Conservation (phyloP, 1,140 invertebrate species). For the Drosophila busckii region DNA sequence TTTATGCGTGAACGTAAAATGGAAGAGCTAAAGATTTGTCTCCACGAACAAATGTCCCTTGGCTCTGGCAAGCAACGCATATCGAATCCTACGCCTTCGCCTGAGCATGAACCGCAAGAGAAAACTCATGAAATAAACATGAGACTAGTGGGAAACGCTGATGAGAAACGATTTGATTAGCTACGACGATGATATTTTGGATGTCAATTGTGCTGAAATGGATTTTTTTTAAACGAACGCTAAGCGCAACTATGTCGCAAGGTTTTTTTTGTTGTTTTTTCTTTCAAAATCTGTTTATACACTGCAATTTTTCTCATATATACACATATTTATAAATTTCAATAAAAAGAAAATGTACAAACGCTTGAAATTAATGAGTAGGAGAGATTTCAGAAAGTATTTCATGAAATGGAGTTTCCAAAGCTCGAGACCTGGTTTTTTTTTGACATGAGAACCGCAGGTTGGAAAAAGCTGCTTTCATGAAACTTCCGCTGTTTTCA, state of each 20-base stretch:
- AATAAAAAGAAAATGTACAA: no score
- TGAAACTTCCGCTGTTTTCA: no score
- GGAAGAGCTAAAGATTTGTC: constrained; percentile 82
- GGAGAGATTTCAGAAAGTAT: no score
- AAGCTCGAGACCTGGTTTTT: no score
- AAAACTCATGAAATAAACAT: constrained; percentile 81
- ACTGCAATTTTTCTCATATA: constrained; percentile 30
- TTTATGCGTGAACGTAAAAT: constrained; percentile 82
- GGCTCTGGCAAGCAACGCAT: constrained; percentile 81
- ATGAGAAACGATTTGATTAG: constrained; percentile 68
- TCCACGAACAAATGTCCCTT: constrained; percentile 80
- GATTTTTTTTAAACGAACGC: constrained; percentile 83
- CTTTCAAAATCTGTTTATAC: constrained; percentile 20
- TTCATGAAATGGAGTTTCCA: no score
- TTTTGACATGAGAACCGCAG: no score
- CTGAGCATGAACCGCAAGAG: constrained; percentile 85
- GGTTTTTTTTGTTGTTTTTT: constrained; percentile 36
- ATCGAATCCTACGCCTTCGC: constrained; percentile 88
- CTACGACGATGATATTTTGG: constrained; percentile 86
- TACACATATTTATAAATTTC: constrained; percentile 68
- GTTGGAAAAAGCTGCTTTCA: no score
- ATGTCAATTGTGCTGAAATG: constrained; percentile 86
- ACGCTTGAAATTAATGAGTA: no score
- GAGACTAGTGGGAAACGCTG: constrained; percentile 78
- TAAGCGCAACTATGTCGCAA: constrained; percentile 43